A percentile compares a stretch with the other conserved stretches of the same genome.
Evolutionary conservation across 2,113 vertebrate genomes (phyloP).

Genomic region (Globicephala melas): DNA sequence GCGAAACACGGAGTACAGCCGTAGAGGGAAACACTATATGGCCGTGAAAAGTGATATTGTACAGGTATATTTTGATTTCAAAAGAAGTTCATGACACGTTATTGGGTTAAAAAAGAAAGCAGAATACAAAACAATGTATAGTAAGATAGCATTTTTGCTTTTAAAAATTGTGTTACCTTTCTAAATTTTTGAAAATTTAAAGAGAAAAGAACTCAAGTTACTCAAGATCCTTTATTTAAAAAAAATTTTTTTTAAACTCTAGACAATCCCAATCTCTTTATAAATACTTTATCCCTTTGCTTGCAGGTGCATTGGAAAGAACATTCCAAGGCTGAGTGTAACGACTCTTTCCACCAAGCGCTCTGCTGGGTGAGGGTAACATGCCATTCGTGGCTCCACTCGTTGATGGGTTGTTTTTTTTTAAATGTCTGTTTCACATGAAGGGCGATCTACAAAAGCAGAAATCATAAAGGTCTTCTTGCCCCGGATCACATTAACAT

Average conservation of each 20-base stretch:
- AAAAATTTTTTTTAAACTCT: background rate
- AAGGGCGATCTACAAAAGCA: background rate
- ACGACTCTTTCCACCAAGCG: background rate
- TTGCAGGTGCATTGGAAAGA: background rate
- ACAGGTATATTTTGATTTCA: background rate
- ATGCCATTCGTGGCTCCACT: background rate
- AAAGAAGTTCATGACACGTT: background rate
- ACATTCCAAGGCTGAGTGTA: background rate
- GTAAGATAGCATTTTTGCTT: background rate
- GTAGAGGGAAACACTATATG: background rate
- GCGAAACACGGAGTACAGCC: background rate
- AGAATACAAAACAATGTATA: conserved; percentile 6
- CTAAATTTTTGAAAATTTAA: background rate
- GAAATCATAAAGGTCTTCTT: background rate
- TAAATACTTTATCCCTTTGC: background rate
- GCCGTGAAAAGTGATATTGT: background rate
- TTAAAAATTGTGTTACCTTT: background rate
- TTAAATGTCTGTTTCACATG: background rate
- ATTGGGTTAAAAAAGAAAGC: background rate
- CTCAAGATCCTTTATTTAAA: background rate
- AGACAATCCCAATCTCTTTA: background rate
- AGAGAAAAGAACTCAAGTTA: conserved; percentile 34
- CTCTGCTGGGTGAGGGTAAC: background rate
- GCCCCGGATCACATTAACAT: background rate
- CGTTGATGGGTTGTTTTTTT: background rate